Conservation (phyloP, 2,888 invertebrate species). For the Epinotia ramella region DNA sequence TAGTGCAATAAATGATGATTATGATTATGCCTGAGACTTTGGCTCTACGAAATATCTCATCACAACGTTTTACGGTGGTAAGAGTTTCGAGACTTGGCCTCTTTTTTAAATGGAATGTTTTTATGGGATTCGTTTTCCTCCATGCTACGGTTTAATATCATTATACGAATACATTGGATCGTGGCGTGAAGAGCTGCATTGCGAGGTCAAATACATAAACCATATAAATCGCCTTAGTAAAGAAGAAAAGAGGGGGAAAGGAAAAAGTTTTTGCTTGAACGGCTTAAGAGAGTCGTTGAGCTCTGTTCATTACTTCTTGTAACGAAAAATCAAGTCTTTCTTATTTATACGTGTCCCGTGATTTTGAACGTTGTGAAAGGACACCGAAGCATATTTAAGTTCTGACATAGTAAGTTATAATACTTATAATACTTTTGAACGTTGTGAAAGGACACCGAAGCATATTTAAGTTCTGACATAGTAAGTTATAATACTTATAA, state of each 20-base stretch:
- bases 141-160: slow-evolving; percentile 35
- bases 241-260: slow-evolving; percentile 44
- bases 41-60: too few species aligned
- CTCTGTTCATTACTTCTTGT: slow-evolving; percentile 41
- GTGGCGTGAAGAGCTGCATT: slow-evolving; percentile 44
- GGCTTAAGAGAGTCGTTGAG: slow-evolving; percentile 44
- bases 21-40: too few species aligned
- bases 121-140: slow-evolving; percentile 27
- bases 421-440: too few species aligned
- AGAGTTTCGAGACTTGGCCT: too few species aligned
- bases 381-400: neutral
- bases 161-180: slow-evolving; percentile 47
- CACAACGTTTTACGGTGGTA: too few species aligned
- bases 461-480: neutral
- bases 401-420: neutral
- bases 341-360: slow-evolving; percentile 26
- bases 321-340: slow-evolving; percentile 40
- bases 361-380: slow-evolving; percentile 14
- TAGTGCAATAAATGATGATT: too few species aligned
- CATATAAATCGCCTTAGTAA: slow-evolving; percentile 51
- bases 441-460: neutral
- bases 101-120: too few species aligned
- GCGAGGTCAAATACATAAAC: slow-evolving; percentile 53
- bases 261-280: slow-evolving; percentile 51
- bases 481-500: neutral